Base-by-base conservation (phyloP, 2,113 vertebrate genomes). In the Elaphurus davidianus region DNA sequence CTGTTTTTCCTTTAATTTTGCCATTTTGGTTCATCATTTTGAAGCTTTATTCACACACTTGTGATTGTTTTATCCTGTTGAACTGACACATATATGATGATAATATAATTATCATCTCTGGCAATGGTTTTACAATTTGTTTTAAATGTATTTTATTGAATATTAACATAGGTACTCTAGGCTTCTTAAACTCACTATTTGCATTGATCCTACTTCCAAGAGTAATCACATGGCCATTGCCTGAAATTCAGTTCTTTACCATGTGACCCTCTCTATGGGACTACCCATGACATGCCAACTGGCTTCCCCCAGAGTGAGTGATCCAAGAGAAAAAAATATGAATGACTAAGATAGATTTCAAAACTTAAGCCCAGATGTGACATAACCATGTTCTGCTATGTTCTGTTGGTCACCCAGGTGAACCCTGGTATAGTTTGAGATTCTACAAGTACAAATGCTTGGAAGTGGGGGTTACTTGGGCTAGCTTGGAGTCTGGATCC, bases 11-110 rank as follows among this genome's bases (percentile, higher is more conserved):
- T 90, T 62, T 59, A 82, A 74, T 86, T 86, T 74, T 90, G 5
- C 90, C 90, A 78, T 93, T 95, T 95, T 96, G 59, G 15, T 64
- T 93, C 28, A 84, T 55, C 28, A 87, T 87, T 93, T 87, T 67
- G 16, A 83, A 74, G 2, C 36, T 54, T 81, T 94, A 19, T 90
- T 54, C 30, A 50, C 4, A 59, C 4, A 17, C 12, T 89, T 92
- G 45, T 23, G 11, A 60, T 86, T 82, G 17, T 45, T 88, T 81
- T 86, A 12, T 86, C 52, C 11, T 60, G 12, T 36, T 94, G 52
- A 85, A 71, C 7, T 59, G 43, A 90, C 11, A 6, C 47, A 60
- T 54, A 52, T 71, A 40, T 79, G 88, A 82, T 79, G 36, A 25
- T 47, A 87, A 74, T 40, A 83, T 30, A 82, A 7, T 52, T 67